Evolutionary conservation across 2,888 invertebrate species (phyloP).

Genomic region (Apodemia zela): DNA sequence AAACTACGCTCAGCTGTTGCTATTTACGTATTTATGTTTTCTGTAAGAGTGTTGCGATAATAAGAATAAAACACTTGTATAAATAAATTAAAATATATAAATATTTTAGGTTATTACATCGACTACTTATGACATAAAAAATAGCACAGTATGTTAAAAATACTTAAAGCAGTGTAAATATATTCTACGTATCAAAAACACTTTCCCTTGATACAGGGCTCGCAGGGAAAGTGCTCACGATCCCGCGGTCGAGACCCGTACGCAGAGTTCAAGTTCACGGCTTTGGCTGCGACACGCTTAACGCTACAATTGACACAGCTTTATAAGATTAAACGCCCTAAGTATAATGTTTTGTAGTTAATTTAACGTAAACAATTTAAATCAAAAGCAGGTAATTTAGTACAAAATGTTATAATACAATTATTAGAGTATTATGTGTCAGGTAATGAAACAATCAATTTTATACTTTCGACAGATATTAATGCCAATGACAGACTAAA

Average conservation of each 20-base stretch:
- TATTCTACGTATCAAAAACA: slow-evolving; percentile 2
- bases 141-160: no score
- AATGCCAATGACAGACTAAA: no score
- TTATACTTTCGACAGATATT: no score
- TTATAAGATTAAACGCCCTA: slow-evolving; percentile 7
- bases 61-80: no score
- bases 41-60: no score
- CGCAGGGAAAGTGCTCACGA: slow-evolving; percentile 20
- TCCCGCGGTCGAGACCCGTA: slow-evolving; percentile 16
- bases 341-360: neutral
- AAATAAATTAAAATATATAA: no score
- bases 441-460: no score
- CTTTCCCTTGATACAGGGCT: slow-evolving; percentile 15
- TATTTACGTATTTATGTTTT: no score
- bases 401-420: neutral
- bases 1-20: no score
- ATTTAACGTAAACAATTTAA: neutral
- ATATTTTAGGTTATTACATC: no score
- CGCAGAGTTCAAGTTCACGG: slow-evolving; percentile 23
- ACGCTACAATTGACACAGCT: neutral
- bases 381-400: neutral
- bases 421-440: neutral
- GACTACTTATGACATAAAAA: no score
- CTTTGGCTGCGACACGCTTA: slow-evolving; percentile 12
- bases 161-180: neutral